Evolutionary conservation across 2,888 invertebrate species (phyloP).

Genomic region (Zele albiditarsus): DNA sequence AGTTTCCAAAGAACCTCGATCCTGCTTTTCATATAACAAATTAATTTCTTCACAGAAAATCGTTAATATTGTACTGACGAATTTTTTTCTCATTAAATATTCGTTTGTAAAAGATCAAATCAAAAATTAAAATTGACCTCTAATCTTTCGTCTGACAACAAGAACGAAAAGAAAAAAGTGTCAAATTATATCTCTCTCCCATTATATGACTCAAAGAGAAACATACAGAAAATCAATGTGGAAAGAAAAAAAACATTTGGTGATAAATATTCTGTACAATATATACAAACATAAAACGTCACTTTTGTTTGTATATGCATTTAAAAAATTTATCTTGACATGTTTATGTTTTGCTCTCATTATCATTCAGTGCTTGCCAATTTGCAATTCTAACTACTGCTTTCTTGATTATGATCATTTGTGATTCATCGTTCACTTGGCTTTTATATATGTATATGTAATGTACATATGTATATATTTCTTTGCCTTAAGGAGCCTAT

Average conservation of each 20-base stretch:
- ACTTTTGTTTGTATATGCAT: conserved; percentile 6
- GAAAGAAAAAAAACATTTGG: background rate
- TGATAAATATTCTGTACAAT: background rate
- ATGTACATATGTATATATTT: background rate
- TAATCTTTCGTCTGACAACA: too few species aligned
- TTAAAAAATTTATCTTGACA: conserved; percentile 10
- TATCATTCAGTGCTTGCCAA: conserved; percentile 32
- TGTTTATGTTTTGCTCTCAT: conserved; percentile 19
- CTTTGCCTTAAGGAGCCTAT: background rate
- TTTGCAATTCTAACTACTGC: conserved; percentile 37
- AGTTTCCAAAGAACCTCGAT: too few species aligned
- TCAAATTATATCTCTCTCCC: too few species aligned
- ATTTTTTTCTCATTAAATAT: too few species aligned
- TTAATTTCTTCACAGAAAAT: too few species aligned
- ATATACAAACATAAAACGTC: background rate
- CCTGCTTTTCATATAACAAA: too few species aligned
- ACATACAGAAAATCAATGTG: background rate
- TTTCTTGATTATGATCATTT: conserved; percentile 28
- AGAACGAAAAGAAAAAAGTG: too few species aligned
- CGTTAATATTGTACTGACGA: too few species aligned
- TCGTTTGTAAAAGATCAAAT: too few species aligned
- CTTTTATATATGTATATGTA: conserved; percentile 1
- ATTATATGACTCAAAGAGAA: too few species aligned
- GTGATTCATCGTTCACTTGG: conserved; percentile 28
- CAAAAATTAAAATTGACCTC: too few species aligned